Base-by-base conservation (phyloP, 2,797 vertebrate genomes). In the Poeciliopsis infans region DNA sequence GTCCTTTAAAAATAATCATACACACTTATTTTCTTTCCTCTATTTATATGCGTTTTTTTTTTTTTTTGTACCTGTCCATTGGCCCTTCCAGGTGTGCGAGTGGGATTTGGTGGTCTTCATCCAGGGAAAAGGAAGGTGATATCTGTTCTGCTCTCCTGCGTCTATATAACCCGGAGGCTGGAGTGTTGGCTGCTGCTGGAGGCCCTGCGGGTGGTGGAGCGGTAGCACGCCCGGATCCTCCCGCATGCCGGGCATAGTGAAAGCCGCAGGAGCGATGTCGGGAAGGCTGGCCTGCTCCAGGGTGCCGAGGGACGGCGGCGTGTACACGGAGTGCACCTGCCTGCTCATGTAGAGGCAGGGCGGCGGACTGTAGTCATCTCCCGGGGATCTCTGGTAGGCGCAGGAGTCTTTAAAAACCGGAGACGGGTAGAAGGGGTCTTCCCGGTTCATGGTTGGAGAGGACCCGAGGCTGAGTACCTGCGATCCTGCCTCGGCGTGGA, bases 41-140 rank as follows among this genome's bases (percentile, higher is more conserved):
- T 53, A 33, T 46, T 10, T 78, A 33, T 68, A 15, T 55, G 33
- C 59, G 13, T 2, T 41, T 7, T 0, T 39, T 39, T 36, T 36
- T 36, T 36, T 36, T 6, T 39, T 69, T 88, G 97, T 97, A 98
- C 98, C 98, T 93, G 97, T 78, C 98, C 98, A 99, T 89, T 98
- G 98, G 79, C 96, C 97, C 89, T 97, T 99, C 98, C 98, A 99
- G 72, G 96, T 91, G 88, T 97, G 96, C 1, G 95, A 91, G 82
- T 99, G 98, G 49, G 98, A 97, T 87, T 99, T 99, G 41, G 98
- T 99, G 75, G 97, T 97, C 92, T 99, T 99, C 98, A 99, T 99
- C 98, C 98, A 99, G 11, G 98, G 98, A 85, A 99, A 99, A 31
- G 98, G 98, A 75, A 98, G 94, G 77, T 96, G 96, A 79, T 94